These are phyloP conservation scores for Cottus gobio DNA, from an alignment of 2,113 vertebrate species.

Conservation along the genomic window DNA sequence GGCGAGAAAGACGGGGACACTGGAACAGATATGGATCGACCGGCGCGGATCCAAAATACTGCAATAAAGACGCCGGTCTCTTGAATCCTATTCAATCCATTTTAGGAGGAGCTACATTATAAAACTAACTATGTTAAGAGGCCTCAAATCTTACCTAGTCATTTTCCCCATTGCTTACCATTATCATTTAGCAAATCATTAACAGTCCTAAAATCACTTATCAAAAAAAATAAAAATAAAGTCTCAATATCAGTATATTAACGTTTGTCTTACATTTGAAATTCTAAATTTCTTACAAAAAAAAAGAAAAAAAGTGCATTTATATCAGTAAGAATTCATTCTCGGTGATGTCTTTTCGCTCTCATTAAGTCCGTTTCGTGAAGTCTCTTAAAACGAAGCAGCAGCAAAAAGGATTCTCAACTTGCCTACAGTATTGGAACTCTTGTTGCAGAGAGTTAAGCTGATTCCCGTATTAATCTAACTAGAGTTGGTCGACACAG, in stretches of 20 bases:
- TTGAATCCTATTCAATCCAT: constrained; percentile 56
- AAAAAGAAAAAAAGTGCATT: constrained; percentile 79
- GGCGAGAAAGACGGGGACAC: constrained; percentile 9
- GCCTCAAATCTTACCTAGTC: constrained; percentile 66
- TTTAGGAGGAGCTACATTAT: constrained; percentile 65
- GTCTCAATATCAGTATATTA: constrained; percentile 68
- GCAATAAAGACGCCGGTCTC: constrained; percentile 30
- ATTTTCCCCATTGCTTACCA: constrained; percentile 58
- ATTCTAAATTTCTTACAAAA: constrained; percentile 75
- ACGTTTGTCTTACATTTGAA: constrained; percentile 65
- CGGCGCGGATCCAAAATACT: constrained; percentile 54
- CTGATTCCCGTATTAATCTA: constrained; percentile 41
- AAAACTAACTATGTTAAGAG: constrained; percentile 71
- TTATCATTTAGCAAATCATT: constrained; percentile 60
- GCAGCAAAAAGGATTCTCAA: constrained; percentile 69
- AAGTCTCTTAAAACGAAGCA: constrained; percentile 70
- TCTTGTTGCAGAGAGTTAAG: constrained; percentile 36
- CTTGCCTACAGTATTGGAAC: constrained; percentile 70
- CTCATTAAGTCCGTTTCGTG: constrained; percentile 54
- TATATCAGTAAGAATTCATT: constrained; percentile 73
- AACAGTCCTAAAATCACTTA: constrained; percentile 74
- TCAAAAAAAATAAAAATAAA: constrained; percentile 54
- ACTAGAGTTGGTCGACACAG: constrained; percentile 35
- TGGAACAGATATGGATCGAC: constrained; percentile 30
- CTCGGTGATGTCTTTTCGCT: constrained; percentile 62